Base-by-base conservation (phyloP, 2,888 invertebrate species). In the Drosophila macrothrix region DNA sequence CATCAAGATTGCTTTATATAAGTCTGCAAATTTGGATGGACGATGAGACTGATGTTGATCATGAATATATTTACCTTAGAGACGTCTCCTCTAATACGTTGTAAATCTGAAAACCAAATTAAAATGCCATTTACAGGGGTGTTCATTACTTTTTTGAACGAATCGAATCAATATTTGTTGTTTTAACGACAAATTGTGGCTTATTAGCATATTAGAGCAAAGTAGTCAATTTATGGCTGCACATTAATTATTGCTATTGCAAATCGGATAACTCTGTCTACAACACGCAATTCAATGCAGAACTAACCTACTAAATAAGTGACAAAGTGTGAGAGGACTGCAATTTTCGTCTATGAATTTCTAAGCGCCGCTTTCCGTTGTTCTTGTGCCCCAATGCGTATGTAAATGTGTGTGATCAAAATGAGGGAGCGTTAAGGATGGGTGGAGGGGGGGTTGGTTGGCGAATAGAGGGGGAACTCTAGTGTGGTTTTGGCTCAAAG, bases 271-370 rank as follows among this genome's bases (percentile, higher is more conserved):
- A 39, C 14, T 25, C 29, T 5, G 12, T 37, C 16, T 28, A 49
- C 55, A 60, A 41, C 46, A 25, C 22, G 39, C 49, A 55, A 67
- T 68, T 16, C 52, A 55, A 41, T 50, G 66, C 41, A 50, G 61
- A 19, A 41, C 46, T 29, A 19, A 22, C 35, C 39, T 54, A 49
- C 67, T 67, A 59, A 85, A 61, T 70, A 68, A 70, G 71, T 75
- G 81, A 62, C 73, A 56, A 83, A 76, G n/a, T 46, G 80, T 80
- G 73, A 79, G 74, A 78, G 83, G 69, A 64, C 31, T 73, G 73
- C 72, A 79, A 87, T 87, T 87, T 77, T 75, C 67, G 80, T 67
- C 73, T 69, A 54, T 81, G 59, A 84, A 85, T 85, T 89, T 87
- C 82, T 81, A 89, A 89, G 82, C 54, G 58, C 35, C 43, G 67